These are phyloP conservation scores for Anorthoa munda DNA, from an alignment of 2,888 invertebrate species.

Conservation along the genomic window DNA sequence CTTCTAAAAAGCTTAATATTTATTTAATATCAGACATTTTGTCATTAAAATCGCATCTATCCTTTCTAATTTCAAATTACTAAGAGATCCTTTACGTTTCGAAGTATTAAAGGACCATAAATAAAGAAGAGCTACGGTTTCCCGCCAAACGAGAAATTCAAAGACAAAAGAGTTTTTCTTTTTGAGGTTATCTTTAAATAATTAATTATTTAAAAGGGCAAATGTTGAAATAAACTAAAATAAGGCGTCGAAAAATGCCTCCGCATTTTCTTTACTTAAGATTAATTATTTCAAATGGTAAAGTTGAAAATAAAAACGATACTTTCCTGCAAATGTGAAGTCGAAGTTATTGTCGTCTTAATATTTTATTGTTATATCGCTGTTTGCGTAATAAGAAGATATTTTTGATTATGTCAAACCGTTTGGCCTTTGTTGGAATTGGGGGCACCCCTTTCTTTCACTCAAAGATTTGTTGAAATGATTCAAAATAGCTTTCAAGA, in stretches of 20 bases:
- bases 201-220: constrained; percentile 54
- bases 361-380: constrained; percentile 5
- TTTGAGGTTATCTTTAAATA: constrained; percentile 45
- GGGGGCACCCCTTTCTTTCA: neutral
- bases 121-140: constrained; percentile 42
- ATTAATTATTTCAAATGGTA: constrained; percentile 51
- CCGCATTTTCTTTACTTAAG: too few species aligned
- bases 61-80: constrained; percentile 27
- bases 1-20: constrained; percentile 24
- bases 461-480: neutral
- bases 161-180: constrained; percentile 54
- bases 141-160: constrained; percentile 24
- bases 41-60: constrained; percentile 50
- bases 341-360: constrained; percentile 15
- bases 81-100: constrained; percentile 19
- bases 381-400: constrained; percentile 15
- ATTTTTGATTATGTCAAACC: neutral
- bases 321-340: constrained; percentile 7
- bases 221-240: constrained; percentile 7
- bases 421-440: neutral
- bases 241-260: too few species aligned
- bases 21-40: constrained; percentile 33
- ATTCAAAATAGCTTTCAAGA: too few species aligned
- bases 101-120: constrained; percentile 58
- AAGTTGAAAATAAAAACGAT: constrained; percentile 20